phyloP scores from a whole-genome alignment of 2,888 invertebrate species.

The Platycnemis pennipes region DNA sequence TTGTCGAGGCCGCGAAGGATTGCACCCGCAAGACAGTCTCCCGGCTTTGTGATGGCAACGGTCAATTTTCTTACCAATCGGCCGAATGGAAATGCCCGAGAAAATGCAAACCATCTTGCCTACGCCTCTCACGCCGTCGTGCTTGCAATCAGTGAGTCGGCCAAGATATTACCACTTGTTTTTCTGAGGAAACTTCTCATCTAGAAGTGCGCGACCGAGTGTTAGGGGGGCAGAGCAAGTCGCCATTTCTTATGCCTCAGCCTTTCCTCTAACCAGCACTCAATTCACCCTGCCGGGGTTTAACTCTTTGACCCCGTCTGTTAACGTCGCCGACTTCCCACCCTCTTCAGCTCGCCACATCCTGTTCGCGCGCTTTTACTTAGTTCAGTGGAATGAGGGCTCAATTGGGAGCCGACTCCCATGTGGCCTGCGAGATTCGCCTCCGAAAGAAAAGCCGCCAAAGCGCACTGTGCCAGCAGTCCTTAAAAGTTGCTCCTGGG shows the following conservation, averaged over 20 bases:
- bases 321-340: background rate
- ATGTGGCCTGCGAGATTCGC: background rate
- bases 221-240: background rate
- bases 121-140: no score
- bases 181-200: background rate
- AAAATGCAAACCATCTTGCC: no score
- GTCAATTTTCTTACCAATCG: background rate
- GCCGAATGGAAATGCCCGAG: background rate
- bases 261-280: background rate
- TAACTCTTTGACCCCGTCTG: slow-evolving; percentile 17
- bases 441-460: background rate
- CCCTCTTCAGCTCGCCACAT: background rate
- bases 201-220: background rate
- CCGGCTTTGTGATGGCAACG: background rate
- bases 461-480: background rate
- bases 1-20: no score
- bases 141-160: background rate
- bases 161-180: background rate
- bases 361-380: background rate
- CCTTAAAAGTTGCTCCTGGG: background rate
- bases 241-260: background rate
- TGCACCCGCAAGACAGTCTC: no score
- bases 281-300: background rate
- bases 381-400: background rate
- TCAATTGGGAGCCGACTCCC: background rate